These are phyloP conservation scores for Albula glossodonta DNA, from an alignment of 2,113 vertebrate species.

Conservation along the genomic window DNA sequence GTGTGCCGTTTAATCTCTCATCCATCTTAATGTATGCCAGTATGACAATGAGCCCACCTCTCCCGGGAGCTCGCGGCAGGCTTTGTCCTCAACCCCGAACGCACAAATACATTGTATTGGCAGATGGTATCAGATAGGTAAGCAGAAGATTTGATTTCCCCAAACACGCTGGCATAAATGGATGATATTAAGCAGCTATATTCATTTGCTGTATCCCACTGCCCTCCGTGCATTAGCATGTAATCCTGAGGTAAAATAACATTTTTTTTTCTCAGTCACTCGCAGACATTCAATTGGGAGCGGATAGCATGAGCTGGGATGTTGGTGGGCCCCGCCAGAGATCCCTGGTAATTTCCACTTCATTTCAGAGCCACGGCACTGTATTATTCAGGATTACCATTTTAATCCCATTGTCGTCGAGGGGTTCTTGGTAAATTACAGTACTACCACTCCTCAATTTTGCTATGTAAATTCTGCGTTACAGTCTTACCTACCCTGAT, in stretches of 20 bases:
- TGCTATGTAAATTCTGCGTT: too few species aligned
- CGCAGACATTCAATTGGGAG: conserved; percentile 87
- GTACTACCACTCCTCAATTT: conserved; percentile 12
- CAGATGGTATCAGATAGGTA: conserved; percentile 82
- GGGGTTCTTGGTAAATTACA: conserved; percentile 69
- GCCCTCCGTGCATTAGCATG: conserved; percentile 86
- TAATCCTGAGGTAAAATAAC: conserved; percentile 88
- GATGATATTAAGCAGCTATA: conserved; percentile 84
- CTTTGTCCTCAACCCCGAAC: conserved; percentile 78
- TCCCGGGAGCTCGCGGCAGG: conserved; percentile 79
- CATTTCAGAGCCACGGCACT: conserved; percentile 75
- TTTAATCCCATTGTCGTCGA: conserved; percentile 84
- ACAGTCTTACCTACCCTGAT: too few species aligned
- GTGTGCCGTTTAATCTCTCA: conserved; percentile 88
- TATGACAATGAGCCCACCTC: conserved; percentile 87
- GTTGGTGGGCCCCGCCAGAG: conserved; percentile 56
- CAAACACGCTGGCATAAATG: conserved; percentile 76
- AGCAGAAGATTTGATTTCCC: conserved; percentile 85
- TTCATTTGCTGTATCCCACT: conserved; percentile 77
- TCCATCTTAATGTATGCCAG: conserved; percentile 98
- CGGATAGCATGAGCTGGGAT: conserved; percentile 78
- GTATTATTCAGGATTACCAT: conserved; percentile 86
- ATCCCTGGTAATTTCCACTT: conserved; percentile 79
- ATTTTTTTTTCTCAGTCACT: conserved; percentile 79
- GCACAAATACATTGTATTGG: conserved; percentile 86